These are phyloP conservation scores for Lophotis ruficrista DNA, from an alignment of 2,113 vertebrate species.

Conservation along the genomic window DNA sequence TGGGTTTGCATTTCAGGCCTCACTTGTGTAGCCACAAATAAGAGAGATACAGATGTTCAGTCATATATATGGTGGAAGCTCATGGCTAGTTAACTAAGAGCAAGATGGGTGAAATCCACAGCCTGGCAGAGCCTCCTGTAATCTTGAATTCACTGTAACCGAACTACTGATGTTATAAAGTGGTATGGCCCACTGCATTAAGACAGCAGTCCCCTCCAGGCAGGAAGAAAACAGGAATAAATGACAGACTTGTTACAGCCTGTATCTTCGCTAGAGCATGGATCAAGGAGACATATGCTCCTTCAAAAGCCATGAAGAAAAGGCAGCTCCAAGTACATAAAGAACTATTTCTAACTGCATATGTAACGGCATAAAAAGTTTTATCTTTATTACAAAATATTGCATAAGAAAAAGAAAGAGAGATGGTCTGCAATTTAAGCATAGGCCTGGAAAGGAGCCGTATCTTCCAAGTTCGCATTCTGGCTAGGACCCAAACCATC, in stretches of 20 bases:
- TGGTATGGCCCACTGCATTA: neutral
- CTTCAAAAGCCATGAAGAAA: constrained; percentile 20
- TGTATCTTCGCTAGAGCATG: neutral
- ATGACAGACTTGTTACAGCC: neutral
- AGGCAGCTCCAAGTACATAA: neutral
- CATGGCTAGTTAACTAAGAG: neutral
- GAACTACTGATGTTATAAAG: neutral
- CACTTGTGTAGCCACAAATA: neutral
- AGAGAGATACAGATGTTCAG: neutral
- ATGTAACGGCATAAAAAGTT: neutral
- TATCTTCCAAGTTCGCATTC: constrained; percentile 35
- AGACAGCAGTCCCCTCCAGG: constrained; percentile 4
- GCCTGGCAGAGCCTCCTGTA: neutral
- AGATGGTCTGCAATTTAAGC: constrained; percentile 42
- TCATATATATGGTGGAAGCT: neutral
- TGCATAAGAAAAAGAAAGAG: constrained; percentile 6
- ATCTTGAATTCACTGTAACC: constrained; percentile 13
- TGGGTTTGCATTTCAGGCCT: neutral
- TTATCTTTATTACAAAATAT: constrained; percentile 37
- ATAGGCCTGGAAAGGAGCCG: constrained; percentile 50
- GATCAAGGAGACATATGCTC: neutral
- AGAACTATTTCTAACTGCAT: neutral
- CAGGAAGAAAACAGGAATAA: constrained; percentile 6
- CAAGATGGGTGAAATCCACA: neutral
- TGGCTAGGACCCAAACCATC: constrained; percentile 51